Evolutionary conservation across 2,797 vertebrate species (phyloP).

Genomic region (Notolabrus celidotus): DNA sequence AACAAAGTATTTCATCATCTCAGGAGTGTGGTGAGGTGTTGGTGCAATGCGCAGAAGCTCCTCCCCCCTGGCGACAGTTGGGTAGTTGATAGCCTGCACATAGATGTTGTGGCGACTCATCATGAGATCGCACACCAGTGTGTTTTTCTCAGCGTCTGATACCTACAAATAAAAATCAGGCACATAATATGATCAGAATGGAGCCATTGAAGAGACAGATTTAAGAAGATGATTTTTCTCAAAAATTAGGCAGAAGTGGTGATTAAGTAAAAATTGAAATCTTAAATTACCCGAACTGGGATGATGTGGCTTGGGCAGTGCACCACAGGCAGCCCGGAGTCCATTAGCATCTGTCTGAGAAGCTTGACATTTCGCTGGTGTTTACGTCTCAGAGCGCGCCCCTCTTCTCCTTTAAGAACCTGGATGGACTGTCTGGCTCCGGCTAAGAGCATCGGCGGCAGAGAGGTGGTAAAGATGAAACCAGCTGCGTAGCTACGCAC

Average conservation of each 20-base stretch:
- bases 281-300: conserved; percentile 88
- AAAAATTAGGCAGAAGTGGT: background rate
- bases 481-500: conserved; percentile 93
- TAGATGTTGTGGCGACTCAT: conserved; percentile 96
- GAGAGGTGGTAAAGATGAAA: conserved; percentile 95
- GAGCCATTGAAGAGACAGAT: background rate
- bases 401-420: conserved; percentile 91
- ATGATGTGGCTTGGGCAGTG: conserved; percentile 99
- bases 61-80: conserved; percentile 93
- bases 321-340: conserved; percentile 93
- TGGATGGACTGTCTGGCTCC: conserved; percentile 92
- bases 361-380: conserved; percentile 97
- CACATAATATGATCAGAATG: background rate
- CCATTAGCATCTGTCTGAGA: conserved; percentile 97
- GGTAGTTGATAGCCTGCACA: conserved; percentile 98
- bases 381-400: conserved; percentile 88
- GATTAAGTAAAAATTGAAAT: background rate
- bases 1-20: conserved; percentile 97
- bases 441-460: conserved; percentile 95
- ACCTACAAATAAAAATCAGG: conserved; percentile 81
- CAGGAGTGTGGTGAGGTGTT: conserved; percentile 95
- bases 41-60: conserved; percentile 96
- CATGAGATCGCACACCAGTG: conserved; percentile 92
- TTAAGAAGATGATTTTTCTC: too few relatives aligned
- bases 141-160: conserved; percentile 94